Percentiles rank a stretch among this genome's conserved stretches.
Conservation (phyloP, 2,797 vertebrate species). For the Chrysocyon brachyurus region DNA sequence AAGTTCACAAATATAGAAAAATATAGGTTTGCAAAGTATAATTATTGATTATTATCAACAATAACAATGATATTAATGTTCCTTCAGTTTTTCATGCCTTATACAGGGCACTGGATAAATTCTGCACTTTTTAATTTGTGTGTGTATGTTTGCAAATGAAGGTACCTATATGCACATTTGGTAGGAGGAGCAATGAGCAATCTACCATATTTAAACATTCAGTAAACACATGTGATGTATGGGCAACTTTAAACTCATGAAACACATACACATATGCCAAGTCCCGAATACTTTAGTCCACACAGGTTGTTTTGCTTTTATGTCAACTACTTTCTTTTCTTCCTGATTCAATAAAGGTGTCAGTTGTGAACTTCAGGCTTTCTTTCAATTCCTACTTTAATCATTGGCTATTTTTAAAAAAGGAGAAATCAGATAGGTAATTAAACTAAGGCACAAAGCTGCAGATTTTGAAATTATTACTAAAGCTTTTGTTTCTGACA, state of each 20-base stretch:
- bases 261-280: background rate
- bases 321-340: background rate
- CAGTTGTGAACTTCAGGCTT: constrained; percentile 8
- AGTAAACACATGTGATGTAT: background rate
- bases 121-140: background rate
- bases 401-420: background rate
- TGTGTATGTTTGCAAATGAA: background rate
- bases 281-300: background rate
- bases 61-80: background rate
- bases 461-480: background rate
- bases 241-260: background rate
- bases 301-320: background rate
- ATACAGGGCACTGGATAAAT: background rate
- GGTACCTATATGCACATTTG: background rate
- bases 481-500: background rate
- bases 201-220: background rate
- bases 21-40: background rate
- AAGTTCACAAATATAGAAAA: background rate
- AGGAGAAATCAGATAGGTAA: background rate
- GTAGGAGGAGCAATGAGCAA: background rate
- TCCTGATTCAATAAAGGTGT: background rate
- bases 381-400: constrained; percentile 10
- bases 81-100: background rate
- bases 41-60: background rate
- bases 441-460: background rate